Conservation (phyloP, 1,140 invertebrate species). For the Oryctes rhinoceros region DNA sequence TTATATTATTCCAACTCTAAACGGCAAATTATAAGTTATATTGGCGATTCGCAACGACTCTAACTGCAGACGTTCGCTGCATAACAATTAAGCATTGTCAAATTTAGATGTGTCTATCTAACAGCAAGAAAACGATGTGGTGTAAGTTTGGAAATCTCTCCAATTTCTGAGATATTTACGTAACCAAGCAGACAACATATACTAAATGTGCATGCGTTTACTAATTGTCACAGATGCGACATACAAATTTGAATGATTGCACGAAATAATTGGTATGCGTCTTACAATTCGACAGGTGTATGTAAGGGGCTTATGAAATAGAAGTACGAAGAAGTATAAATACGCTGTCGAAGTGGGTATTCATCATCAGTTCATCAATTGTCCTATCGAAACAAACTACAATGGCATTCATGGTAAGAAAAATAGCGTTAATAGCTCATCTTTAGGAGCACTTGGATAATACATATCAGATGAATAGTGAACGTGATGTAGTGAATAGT, state of each 20-base stretch:
- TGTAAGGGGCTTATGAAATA: background rate
- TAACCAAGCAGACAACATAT: background rate
- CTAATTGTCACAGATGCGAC: background rate
- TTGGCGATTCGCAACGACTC: background rate
- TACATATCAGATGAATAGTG: background rate
- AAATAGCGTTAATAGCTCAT: background rate
- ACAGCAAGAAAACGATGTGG: too few relatives aligned
- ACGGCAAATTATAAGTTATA: background rate
- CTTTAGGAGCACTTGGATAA: background rate
- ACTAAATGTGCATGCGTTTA: conserved; percentile 17
- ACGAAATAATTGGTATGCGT: conserved; percentile 24
- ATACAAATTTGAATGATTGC: conserved; percentile 17
- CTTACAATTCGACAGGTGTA: background rate
- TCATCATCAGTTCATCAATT: conserved; percentile 40
- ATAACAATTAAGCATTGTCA: background rate
- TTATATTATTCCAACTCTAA: background rate
- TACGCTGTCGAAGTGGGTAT: background rate
- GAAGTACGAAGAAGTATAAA: conserved; percentile 27
- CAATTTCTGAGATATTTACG: conserved; percentile 14
- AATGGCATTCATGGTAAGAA: conserved; percentile 40
- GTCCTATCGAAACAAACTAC: conserved; percentile 25
- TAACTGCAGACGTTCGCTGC: background rate
- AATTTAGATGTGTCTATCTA: too few relatives aligned
- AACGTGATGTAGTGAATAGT: background rate
- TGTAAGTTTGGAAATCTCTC: conserved; percentile 24